Conservation (phyloP, 1,140 invertebrate genomes). For the Drosophila quadrilineata region DNA sequence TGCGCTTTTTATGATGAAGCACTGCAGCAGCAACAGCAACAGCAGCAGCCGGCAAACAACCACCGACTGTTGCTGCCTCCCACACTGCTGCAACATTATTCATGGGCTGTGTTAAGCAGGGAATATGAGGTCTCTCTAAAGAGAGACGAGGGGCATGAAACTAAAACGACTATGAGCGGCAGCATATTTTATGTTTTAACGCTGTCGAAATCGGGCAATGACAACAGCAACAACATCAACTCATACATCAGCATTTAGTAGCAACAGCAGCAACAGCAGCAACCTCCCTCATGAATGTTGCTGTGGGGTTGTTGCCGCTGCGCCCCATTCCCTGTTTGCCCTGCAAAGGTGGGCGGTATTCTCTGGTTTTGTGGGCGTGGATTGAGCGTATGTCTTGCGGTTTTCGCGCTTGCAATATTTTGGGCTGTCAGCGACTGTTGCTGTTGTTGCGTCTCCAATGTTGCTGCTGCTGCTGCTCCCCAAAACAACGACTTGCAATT, state of each 20-base stretch:
- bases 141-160: conserved; percentile 7
- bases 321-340: too few relatives aligned
- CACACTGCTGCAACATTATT: conserved; percentile 69
- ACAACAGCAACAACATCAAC: conserved; percentile 52
- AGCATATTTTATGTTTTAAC: conserved; percentile 81
- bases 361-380: not conserved
- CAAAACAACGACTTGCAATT: conserved; percentile 74
- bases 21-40: conserved; percentile 50
- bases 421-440: conserved; percentile 66
- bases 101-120: conserved; percentile 38
- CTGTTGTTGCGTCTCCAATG: conserved; percentile 16
- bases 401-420: conserved; percentile 71
- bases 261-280: conserved; percentile 28
- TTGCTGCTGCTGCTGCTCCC: conserved; percentile 20
- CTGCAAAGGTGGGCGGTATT: too few relatives aligned
- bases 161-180: conserved; percentile 48
- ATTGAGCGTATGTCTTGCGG: conserved; percentile 64
- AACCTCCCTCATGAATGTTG: conserved; percentile 37
- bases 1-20: conserved; percentile 78
- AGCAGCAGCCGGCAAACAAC: conserved; percentile 58
- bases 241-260: conserved; percentile 79
- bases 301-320: conserved; percentile 12
- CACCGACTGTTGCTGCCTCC: conserved; percentile 37
- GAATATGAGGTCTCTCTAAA: not conserved
- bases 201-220: conserved; percentile 70